Percentiles rank a stretch among this genome's conserved stretches.
These are phyloP conservation scores for Laupala kohalensis DNA, from an alignment of 1,140 invertebrate species.

Conservation along the genomic window DNA sequence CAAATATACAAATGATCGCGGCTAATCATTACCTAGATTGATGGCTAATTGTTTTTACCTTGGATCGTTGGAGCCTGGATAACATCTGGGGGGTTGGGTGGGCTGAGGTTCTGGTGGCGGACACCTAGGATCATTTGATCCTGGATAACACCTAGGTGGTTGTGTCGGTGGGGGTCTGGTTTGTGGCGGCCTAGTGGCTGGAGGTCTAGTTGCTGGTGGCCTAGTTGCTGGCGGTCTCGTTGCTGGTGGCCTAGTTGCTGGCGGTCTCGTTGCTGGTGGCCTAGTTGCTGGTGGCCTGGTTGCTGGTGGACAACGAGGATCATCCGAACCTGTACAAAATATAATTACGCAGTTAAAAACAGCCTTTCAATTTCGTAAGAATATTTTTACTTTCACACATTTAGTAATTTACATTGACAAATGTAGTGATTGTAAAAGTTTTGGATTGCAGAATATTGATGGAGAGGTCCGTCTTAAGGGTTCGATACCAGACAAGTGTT, in stretches of 20 bases:
- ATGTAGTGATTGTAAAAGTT: too few relatives aligned
- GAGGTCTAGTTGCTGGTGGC: conserved; percentile 3
- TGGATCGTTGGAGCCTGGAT: conserved; percentile 27
- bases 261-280: conserved; percentile 12
- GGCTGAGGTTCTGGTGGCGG: conserved; percentile 14
- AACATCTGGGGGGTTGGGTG: conserved; percentile 19
- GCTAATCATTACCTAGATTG: conserved; percentile 1
- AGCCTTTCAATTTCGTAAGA: too few relatives aligned
- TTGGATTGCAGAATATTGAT: too few relatives aligned
- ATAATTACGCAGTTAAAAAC: too few relatives aligned
- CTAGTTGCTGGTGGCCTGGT: conserved; percentile 19
- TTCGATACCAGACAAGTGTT: too few relatives aligned
- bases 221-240: conserved; percentile 24
- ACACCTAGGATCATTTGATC: conserved; percentile 22
- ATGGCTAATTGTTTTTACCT: conserved; percentile 22
- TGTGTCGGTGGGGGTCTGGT: conserved; percentile 15
- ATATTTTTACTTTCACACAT: too few relatives aligned
- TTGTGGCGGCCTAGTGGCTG: conserved; percentile 16
- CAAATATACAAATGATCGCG: too few relatives aligned
- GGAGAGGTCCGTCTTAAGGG: too few relatives aligned
- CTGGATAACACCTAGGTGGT: conserved; percentile 23
- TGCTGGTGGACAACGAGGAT: conserved; percentile 22
- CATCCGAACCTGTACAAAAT: conserved; percentile 21
- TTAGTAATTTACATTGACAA: too few relatives aligned
- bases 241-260: conserved; percentile 9